phyloP scores from a whole-genome alignment of 2,797 vertebrate species.

The Loris lydekkerianus region DNA sequence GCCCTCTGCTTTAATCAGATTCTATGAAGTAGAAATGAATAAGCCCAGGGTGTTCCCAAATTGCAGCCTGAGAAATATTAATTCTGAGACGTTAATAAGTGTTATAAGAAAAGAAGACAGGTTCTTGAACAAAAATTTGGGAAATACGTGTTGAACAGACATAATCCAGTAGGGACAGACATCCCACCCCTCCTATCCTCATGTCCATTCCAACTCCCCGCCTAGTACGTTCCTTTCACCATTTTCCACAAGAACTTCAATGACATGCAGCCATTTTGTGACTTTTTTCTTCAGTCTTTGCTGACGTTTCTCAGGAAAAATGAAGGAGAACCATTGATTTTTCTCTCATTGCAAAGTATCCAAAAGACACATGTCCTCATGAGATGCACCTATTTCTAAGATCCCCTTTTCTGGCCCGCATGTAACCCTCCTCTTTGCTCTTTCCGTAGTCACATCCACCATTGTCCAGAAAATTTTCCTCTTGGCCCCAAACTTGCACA shows the following conservation, averaged over 20 bases:
- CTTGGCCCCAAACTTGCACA: background rate
- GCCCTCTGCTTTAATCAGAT: conserved; percentile 13
- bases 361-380: background rate
- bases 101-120: background rate
- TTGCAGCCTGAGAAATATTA: background rate
- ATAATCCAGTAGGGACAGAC: background rate
- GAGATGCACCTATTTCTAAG: background rate
- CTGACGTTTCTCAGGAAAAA: background rate
- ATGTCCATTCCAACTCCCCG: background rate
- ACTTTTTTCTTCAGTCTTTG: background rate
- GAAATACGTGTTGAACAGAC: background rate
- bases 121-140: background rate
- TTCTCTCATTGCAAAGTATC: too few species aligned
- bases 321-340: background rate
- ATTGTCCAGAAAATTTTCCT: background rate
- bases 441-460: background rate
- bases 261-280: background rate
- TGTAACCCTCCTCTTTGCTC: background rate
- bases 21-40: background rate
- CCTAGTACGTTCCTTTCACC: background rate
- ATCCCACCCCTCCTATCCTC: rapidly evolving
- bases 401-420: background rate
- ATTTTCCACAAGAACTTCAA: background rate
- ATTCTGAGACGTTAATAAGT: background rate
- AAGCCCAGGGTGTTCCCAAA: background rate